phyloP scores from a whole-genome alignment of 1,140 invertebrate species.

The Spodoptera frugiperda region DNA sequence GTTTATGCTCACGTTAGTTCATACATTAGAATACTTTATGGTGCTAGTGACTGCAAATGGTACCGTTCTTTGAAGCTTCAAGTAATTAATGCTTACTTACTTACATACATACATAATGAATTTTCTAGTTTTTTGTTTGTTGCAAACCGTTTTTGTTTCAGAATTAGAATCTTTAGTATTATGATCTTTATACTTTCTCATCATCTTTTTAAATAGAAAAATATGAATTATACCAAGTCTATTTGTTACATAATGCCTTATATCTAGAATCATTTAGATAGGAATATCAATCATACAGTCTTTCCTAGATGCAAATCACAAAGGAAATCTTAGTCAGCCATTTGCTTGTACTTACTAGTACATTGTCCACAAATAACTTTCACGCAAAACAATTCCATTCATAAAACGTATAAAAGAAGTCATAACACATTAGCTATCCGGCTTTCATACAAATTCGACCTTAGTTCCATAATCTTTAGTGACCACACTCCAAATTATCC shows the following conservation, averaged over 20 bases:
- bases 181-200: slow-evolving; percentile 25
- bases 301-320: too few species aligned
- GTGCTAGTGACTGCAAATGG: slow-evolving; percentile 21
- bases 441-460: slow-evolving; percentile 26
- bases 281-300: too few species aligned
- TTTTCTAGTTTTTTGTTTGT: slow-evolving; percentile 44
- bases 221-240: too few species aligned
- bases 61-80: slow-evolving; percentile 37
- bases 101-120: slow-evolving; percentile 41
- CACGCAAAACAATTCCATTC: slow-evolving; percentile 17
- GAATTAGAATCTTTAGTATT: slow-evolving; percentile 16
- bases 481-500: slow-evolving; percentile 36
- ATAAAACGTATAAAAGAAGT: slow-evolving; percentile 30
- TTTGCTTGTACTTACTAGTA: slow-evolving; percentile 16
- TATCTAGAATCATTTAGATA: too few species aligned
- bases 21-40: slow-evolving; percentile 38
- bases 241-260: too few species aligned
- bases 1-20: slow-evolving; percentile 24
- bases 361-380: slow-evolving; percentile 23
- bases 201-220: not conserved
- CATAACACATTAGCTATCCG: slow-evolving; percentile 27
- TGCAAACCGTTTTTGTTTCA: slow-evolving; percentile 18
- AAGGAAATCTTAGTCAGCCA: not conserved
- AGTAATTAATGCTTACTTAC: slow-evolving; percentile 43
- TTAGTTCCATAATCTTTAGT: slow-evolving; percentile 11